phyloP scores from a whole-genome alignment of 2,797 vertebrate genomes.

The Anableps anableps region DNA sequence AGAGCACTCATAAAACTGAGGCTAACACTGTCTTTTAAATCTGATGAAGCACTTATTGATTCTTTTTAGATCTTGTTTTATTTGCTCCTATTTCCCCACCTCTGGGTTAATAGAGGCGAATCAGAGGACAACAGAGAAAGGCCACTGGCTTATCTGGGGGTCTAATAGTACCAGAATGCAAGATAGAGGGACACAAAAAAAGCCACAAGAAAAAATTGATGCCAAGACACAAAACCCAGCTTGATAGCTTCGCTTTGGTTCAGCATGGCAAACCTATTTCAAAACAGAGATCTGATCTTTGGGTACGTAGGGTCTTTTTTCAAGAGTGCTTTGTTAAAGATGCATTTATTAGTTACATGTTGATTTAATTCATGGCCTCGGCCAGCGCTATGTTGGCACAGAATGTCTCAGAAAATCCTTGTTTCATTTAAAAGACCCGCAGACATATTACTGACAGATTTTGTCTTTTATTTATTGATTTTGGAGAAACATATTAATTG shows the following conservation, averaged over 20 bases:
- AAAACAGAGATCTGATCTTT: not conserved
- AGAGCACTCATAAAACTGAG: constrained; percentile 69
- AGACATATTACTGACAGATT: not conserved
- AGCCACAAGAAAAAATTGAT: not conserved
- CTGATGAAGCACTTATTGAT: constrained; percentile 84
- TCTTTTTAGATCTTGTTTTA: constrained; percentile 80
- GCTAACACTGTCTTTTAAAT: constrained; percentile 79
- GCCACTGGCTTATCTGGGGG: constrained; percentile 20
- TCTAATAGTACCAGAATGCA: constrained; percentile 26
- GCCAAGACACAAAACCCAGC: constrained; percentile 3
- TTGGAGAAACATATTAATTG: not conserved
- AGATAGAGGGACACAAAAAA: not conserved
- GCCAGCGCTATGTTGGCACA: not conserved
- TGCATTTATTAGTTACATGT: not conserved
- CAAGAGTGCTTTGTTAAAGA: not conserved
- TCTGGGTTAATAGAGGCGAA: constrained; percentile 62
- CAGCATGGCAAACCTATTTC: not conserved
- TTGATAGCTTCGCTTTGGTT: constrained; percentile 32
- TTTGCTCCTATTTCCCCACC: constrained; percentile 66
- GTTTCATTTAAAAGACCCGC: not conserved
- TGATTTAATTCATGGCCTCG: not conserved
- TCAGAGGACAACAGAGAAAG: constrained; percentile 48
- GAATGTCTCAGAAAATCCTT: not conserved
- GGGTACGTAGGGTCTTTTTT: not conserved
- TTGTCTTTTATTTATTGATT: not conserved